Percentiles rank a stretch among this genome's conserved stretches.
These are phyloP conservation scores for Sarcoramphus papa DNA, from an alignment of 2,797 vertebrate species.

Conservation along the genomic window DNA sequence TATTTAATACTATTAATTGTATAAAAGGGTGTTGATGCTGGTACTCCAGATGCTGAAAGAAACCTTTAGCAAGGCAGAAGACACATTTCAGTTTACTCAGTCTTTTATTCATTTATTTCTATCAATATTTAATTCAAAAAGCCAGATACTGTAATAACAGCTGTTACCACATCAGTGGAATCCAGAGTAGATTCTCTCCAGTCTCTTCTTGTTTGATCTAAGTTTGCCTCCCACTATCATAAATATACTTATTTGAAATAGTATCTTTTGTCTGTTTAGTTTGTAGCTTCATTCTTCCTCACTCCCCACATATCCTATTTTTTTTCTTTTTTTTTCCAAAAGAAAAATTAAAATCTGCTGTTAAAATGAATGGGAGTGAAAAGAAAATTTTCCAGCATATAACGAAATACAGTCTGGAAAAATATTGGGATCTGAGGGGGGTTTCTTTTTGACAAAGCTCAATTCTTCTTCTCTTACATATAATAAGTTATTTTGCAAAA, in stretches of 20 bases:
- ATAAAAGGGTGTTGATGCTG: slow-evolving; percentile 37
- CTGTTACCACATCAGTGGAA: slow-evolving; percentile 12
- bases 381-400: neutral
- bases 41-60: slow-evolving; percentile 5
- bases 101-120: slow-evolving; percentile 26
- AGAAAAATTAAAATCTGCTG: neutral
- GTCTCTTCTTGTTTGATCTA: neutral
- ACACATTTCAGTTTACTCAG: neutral
- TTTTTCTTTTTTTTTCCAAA: neutral
- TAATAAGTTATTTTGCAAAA: neutral
- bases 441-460: neutral
- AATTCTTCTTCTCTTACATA: neutral
- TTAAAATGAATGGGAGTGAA: slow-evolving; percentile 11
- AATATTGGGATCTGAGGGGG: neutral
- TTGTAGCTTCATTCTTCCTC: neutral
- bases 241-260: slow-evolving; percentile 10
- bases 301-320: neutral
- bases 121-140: slow-evolving; percentile 32
- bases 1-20: slow-evolving; percentile 53
- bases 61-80: neutral
- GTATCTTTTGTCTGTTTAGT: neutral
- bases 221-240: neutral
- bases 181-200: neutral
- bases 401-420: neutral
- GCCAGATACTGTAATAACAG: neutral